Conservation (phyloP, 2,113 vertebrate species). For the Melanerpes aurifrons region DNA sequence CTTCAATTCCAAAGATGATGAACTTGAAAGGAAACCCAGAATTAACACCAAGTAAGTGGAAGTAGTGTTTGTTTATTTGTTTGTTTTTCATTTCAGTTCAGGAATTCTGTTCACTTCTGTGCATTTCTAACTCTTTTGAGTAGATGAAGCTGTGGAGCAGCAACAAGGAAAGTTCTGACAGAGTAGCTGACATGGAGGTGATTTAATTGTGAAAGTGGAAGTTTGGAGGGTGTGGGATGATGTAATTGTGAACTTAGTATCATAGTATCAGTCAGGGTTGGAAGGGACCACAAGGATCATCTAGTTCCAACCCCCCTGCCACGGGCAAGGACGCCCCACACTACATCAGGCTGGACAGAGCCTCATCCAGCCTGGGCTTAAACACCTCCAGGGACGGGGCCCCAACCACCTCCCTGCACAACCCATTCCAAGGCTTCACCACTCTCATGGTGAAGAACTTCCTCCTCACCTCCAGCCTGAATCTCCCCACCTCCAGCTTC, state of each 20-base stretch:
- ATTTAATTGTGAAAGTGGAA: not conserved
- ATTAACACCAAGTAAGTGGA: conserved; percentile 86
- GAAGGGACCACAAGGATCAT: too few relatives aligned
- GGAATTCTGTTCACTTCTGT: not conserved
- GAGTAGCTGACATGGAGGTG: not conserved
- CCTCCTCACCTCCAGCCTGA: too few relatives aligned
- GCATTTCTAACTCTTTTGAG: conserved; percentile 31
- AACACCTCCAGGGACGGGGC: too few relatives aligned
- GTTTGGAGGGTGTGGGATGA: not conserved
- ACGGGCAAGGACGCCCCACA: too few relatives aligned
- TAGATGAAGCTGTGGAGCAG: conserved; percentile 26
- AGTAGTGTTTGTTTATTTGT: not conserved
- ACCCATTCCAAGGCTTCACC: too few relatives aligned
- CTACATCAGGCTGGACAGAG: too few relatives aligned
- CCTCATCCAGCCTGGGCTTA: too few relatives aligned
- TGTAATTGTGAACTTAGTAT: not conserved
- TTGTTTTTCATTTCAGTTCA: not conserved
- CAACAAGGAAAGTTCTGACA: not conserved
- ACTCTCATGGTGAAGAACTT: too few relatives aligned
- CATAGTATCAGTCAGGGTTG: too few relatives aligned
- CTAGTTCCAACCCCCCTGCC: too few relatives aligned
- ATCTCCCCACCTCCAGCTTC: too few relatives aligned
- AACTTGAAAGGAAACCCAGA: conserved; percentile 94
- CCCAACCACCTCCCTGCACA: too few relatives aligned
- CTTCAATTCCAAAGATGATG: conserved; percentile 96